Evolutionary conservation across 35 echinoderm and acorn worm genomes (phyloP).

Genomic region (Holothuria glaberrima): DNA sequence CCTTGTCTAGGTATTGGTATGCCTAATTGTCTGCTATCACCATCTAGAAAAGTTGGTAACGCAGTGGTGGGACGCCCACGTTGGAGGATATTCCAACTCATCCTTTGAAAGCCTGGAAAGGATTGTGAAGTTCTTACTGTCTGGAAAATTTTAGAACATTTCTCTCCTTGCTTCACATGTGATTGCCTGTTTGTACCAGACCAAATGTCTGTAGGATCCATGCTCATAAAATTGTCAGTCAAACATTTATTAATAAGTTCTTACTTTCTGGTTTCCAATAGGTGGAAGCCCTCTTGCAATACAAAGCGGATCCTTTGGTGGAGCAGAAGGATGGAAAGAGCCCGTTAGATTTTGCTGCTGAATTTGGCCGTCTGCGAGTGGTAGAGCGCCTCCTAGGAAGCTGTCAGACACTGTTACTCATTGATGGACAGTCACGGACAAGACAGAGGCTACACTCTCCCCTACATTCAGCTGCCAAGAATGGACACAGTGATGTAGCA

Average conservation of each 20-base stretch:
- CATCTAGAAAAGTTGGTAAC: too few species aligned
- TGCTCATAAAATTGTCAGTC: too few species aligned
- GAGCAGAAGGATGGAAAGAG: slow-evolving; percentile 90
- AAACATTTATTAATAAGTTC: background rate
- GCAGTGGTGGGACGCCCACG: too few species aligned
- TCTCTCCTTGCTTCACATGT: too few species aligned
- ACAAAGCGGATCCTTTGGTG: slow-evolving; percentile 74
- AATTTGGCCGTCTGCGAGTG: slow-evolving; percentile 82
- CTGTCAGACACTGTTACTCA: slow-evolving; percentile 51
- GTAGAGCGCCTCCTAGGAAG: slow-evolving; percentile 75
- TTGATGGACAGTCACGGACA: slow-evolving; percentile 58
- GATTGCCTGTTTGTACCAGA: too few species aligned
- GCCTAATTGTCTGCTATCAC: too few species aligned
- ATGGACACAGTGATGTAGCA: slow-evolving; percentile 92
- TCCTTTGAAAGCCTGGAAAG: too few species aligned
- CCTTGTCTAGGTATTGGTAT: too few species aligned
- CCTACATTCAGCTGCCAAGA: slow-evolving; percentile 94
- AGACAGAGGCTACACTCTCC: slow-evolving; percentile 82
- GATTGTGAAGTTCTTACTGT: too few species aligned
- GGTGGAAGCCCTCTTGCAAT: slow-evolving; percentile 79
- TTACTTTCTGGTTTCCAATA: slow-evolving; percentile 36
- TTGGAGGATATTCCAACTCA: too few species aligned
- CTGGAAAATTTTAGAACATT: too few species aligned
- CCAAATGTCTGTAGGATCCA: too few species aligned
- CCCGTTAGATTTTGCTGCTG: slow-evolving; percentile 84